These are phyloP conservation scores for Gallinago stenura DNA, from an alignment of 2,797 vertebrate genomes.

Conservation along the genomic window DNA sequence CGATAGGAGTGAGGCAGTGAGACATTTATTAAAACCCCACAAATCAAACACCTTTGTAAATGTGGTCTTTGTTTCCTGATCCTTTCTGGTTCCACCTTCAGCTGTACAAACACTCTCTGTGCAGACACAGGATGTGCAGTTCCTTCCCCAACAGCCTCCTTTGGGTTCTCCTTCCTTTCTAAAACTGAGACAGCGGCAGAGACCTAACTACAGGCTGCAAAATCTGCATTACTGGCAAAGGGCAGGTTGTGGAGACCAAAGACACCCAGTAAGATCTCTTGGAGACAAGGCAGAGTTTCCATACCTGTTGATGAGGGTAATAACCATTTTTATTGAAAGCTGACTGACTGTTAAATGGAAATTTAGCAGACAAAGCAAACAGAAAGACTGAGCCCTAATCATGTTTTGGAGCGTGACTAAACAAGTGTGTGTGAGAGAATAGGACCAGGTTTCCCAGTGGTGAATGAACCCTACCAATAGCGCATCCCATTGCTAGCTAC, in stretches of 20 bases:
- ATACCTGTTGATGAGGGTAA: background rate
- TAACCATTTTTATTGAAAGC: background rate
- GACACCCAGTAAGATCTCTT: background rate
- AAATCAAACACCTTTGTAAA: background rate
- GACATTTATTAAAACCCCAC: background rate
- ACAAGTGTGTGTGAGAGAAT: background rate
- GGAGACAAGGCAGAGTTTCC: background rate
- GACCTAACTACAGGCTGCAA: background rate
- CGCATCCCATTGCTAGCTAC: background rate
- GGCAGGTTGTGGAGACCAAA: background rate
- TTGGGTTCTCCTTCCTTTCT: background rate
- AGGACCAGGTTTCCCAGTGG: background rate
- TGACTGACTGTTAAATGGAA: background rate
- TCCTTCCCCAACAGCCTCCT: background rate
- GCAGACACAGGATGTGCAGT: background rate
- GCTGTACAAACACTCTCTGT: background rate
- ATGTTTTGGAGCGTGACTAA: background rate
- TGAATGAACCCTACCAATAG: background rate
- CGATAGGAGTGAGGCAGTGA: background rate
- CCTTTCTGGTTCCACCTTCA: background rate
- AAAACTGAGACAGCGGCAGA: background rate
- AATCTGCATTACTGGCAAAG: background rate
- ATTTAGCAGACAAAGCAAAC: background rate
- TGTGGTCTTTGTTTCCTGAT: background rate
- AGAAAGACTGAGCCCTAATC: background rate